These are phyloP conservation scores for Micropoecilia bifurca DNA, from an alignment of 2,797 vertebrate genomes.

Conservation along the genomic window DNA sequence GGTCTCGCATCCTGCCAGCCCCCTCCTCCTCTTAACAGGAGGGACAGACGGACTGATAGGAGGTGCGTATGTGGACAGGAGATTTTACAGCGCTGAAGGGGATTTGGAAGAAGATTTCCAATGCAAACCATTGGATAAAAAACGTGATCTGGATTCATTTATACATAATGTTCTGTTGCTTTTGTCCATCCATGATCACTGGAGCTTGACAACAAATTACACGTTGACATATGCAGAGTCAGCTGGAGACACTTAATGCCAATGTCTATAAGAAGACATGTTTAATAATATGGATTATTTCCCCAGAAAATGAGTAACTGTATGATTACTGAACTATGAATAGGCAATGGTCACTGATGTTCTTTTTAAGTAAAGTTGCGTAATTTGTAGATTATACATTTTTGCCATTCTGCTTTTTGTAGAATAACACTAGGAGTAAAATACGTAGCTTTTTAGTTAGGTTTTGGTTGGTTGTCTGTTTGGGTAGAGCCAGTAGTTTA, in stretches of 20 bases:
- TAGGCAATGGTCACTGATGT: too few species aligned
- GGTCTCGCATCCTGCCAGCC: slow-evolving; percentile 77
- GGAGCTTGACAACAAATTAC: neutral
- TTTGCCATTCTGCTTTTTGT: too few species aligned
- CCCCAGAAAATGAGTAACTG: too few species aligned
- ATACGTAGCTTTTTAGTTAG: too few species aligned
- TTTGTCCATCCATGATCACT: slow-evolving; percentile 31
- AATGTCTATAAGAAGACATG: neutral
- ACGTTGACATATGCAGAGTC: slow-evolving; percentile 31
- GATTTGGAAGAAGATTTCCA: slow-evolving; percentile 22
- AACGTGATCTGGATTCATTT: slow-evolving; percentile 53
- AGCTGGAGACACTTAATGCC: slow-evolving; percentile 37
- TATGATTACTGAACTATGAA: too few species aligned
- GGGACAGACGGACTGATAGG: slow-evolving; percentile 46
- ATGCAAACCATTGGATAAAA: slow-evolving; percentile 33
- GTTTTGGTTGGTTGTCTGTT: neutral
- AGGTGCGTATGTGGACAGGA: slow-evolving; percentile 14
- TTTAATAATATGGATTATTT: too few species aligned
- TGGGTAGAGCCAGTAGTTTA: neutral
- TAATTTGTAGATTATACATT: too few species aligned
- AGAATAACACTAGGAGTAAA: too few species aligned
- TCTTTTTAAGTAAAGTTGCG: too few species aligned
- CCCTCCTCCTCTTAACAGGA: slow-evolving; percentile 43
- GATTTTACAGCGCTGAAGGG: slow-evolving; percentile 23
- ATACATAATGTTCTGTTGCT: slow-evolving; percentile 45